Conservation (phyloP, 1,140 invertebrate species). For the Temnothorax nylanderi region DNA sequence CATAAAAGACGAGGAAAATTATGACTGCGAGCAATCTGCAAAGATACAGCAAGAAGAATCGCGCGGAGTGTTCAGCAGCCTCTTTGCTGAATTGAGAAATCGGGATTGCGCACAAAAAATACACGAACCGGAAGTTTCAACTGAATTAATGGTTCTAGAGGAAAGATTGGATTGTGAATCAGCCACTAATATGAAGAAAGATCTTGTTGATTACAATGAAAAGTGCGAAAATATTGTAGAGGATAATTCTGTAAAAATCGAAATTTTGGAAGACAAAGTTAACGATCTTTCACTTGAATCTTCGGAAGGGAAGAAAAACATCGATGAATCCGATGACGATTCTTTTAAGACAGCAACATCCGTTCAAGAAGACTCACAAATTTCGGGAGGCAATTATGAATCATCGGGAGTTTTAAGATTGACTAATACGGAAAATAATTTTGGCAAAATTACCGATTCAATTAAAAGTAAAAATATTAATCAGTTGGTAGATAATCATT, state of each 20-base stretch:
- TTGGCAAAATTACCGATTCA: neutral
- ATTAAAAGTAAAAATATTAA: neutral
- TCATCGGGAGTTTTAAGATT: neutral
- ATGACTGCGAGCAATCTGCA: neutral
- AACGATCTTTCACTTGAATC: neutral
- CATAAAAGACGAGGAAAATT: neutral
- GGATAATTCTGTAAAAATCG: neutral
- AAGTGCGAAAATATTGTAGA: neutral
- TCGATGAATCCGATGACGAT: constrained; percentile 58
- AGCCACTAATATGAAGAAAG: neutral
- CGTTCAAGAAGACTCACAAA: neutral
- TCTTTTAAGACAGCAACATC: constrained; percentile 54
- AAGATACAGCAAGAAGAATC: neutral
- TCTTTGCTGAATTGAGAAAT: constrained; percentile 46
- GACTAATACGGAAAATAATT: neutral
- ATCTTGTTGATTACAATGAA: neutral
- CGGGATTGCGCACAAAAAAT: neutral
- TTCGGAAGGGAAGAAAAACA: neutral
- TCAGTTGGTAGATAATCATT: neutral
- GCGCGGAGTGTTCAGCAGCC: neutral
- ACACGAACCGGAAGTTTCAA: neutral
- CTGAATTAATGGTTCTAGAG: constrained; percentile 26
- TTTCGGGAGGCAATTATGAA: neutral
- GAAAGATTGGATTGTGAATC: neutral
- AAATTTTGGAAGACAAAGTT: constrained; percentile 5